Conservation (phyloP, 2,888 invertebrate genomes). For the Osedax frankpressi region DNA sequence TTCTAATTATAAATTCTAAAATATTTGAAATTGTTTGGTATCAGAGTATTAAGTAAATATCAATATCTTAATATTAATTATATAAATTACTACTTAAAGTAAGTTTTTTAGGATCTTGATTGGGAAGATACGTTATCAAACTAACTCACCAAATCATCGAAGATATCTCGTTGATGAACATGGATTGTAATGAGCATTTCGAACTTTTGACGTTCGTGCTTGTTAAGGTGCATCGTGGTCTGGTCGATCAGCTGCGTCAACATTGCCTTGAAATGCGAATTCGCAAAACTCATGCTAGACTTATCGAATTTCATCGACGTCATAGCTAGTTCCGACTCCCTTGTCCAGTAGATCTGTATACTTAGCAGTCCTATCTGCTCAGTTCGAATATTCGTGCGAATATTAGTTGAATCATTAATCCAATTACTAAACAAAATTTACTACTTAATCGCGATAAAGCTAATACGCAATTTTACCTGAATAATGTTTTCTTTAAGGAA, state of each 20-base stretch:
- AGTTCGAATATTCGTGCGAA: too few species aligned
- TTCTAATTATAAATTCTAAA: too few species aligned
- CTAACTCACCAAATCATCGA: slow-evolving; percentile 62
- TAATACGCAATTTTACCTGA: too few species aligned
- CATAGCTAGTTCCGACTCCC: slow-evolving; percentile 66
- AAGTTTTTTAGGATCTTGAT: too few species aligned
- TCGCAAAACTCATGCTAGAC: slow-evolving; percentile 65
- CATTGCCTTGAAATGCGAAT: slow-evolving; percentile 64
- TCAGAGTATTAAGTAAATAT: too few species aligned
- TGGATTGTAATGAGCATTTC: slow-evolving; percentile 84
- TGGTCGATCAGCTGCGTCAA: slow-evolving; percentile 69
- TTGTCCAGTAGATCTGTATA: slow-evolving; percentile 73
- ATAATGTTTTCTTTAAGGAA: slow-evolving; percentile 63
- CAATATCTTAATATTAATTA: too few species aligned
- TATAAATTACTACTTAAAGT: too few species aligned
- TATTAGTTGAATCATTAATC: too few species aligned
- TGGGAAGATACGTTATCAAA: too few species aligned
- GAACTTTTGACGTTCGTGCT: slow-evolving; percentile 62
- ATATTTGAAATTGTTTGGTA: too few species aligned
- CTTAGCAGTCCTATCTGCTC: slow-evolving; percentile 64
- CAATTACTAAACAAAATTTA: too few species aligned
- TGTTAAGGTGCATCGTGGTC: slow-evolving; percentile 64
- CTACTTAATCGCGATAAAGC: too few species aligned
- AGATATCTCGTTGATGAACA: slow-evolving; percentile 80
- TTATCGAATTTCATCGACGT: slow-evolving; percentile 59